Conservation (phyloP, 2,113 vertebrate species). For the Ploceus nigricollis region DNA sequence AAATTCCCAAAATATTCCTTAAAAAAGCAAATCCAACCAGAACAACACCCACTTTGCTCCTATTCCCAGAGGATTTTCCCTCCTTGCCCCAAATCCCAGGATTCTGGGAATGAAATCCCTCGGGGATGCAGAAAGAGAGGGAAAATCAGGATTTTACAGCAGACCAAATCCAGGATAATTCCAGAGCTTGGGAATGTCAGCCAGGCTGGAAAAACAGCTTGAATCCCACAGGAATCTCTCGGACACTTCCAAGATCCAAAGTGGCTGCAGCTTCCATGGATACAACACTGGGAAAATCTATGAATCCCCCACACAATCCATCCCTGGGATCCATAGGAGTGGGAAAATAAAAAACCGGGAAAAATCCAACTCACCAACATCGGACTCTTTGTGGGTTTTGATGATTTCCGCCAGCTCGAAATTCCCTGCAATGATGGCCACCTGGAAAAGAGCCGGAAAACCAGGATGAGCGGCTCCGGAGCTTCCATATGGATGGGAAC, state of each 20-base stretch:
- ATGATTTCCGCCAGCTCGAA: neutral
- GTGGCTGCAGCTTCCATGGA: neutral
- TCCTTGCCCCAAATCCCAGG: neutral
- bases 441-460: neutral
- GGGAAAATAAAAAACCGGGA: accelerated
- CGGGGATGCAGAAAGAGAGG: neutral
- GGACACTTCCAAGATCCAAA: neutral
- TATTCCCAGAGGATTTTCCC: neutral
- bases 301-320: accelerated
- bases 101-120: neutral
- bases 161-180: neutral
- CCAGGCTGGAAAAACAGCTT: neutral
- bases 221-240: neutral
- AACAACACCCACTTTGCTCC: neutral
- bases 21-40: neutral
- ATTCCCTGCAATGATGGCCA: neutral
- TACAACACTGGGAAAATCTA: neutral
- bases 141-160: neutral
- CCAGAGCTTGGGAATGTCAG: neutral
- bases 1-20: neutral
- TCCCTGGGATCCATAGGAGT: neutral
- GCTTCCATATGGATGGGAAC: neutral
- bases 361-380: neutral
- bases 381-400: neutral
- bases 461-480: neutral